Conservation (phyloP, 2,797 vertebrate genomes). For the Smutsia gigantea region DNA sequence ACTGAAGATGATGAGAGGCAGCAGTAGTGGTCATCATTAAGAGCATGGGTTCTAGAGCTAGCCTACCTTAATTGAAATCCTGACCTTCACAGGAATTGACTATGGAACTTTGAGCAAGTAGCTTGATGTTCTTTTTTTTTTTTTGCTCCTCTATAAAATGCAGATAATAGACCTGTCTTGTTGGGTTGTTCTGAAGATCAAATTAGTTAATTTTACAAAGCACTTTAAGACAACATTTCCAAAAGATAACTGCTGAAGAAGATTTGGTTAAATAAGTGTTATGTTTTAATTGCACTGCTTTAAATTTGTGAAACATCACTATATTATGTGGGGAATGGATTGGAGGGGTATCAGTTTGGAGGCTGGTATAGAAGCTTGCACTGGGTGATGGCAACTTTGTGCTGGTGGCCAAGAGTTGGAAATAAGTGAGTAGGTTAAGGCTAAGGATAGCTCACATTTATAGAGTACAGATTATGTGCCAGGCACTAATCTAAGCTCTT, state of each 20-base stretch:
- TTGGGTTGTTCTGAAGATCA: not conserved
- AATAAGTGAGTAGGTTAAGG: not conserved
- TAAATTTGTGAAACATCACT: not conserved
- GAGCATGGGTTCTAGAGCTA: not conserved
- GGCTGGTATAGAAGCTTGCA: not conserved
- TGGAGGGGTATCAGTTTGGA: not conserved
- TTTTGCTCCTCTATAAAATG: not conserved
- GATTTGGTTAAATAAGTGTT: not conserved
- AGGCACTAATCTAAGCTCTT: not conserved
- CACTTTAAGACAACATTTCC: not conserved
- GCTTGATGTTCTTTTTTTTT: not conserved
- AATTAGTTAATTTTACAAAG: constrained; percentile 4
- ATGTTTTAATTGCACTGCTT: not conserved
- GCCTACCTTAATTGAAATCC: not conserved
- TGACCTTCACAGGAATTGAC: not conserved
- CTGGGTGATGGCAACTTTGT: not conserved
- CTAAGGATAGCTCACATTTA: not conserved
- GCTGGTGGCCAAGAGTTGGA: not conserved
- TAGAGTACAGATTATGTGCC: not conserved
- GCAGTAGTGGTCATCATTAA: not conserved
- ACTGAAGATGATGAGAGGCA: not conserved
- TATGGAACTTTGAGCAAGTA: not conserved
- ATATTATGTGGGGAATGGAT: not conserved
- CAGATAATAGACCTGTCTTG: not conserved
- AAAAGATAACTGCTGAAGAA: not conserved